Evolutionary conservation across 2,888 invertebrate genomes (phyloP), one percentile per base, ranked within the genome.

Genomic region (Anorthoa munda): DNA sequence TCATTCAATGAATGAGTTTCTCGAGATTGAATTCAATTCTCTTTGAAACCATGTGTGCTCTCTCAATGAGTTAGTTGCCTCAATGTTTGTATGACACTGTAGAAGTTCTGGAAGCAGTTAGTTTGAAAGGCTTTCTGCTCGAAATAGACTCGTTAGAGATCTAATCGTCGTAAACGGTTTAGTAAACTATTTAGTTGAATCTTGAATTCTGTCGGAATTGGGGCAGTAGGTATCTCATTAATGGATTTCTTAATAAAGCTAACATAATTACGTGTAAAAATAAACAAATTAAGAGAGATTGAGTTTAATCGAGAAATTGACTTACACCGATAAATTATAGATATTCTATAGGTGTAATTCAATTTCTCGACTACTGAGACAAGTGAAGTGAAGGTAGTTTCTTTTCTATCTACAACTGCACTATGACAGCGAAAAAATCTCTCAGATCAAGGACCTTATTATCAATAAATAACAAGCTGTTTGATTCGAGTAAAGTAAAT

Each of bases 81-180:
- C 23, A 60, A 59, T 78, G 50, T 76, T 81, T 65, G 39, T 59
- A 15, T 15, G 12, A 50, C 58, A 58, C 50, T 31, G 46, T 45
- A 50, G 15, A 17, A 67, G 45, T 76, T 76, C 67, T 50, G 75
- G 50, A 75, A 81, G 48, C 59, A 55, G 59, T 81, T 50, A 55
- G 58, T 55, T 55, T 31, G 45, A 64, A 23, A n/a, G 23, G n/a
- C 21, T 61, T 23, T 26, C 2, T 56, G 26, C 56, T 66, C 50
- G 48, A 66, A 75, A 59, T 66, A 59, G 53, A 75, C 66, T 66
- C 39, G 45, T 66, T 58, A 12, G 18, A 48, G 18, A 65, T 23
- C 68, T 45, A 61, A 82, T 53, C 45, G 46, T 39, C 21, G 56
- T 61, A 63, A 64, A 45, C 4, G 18, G 45, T 53, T 64, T 64